Evolutionary conservation across 2,888 invertebrate genomes (phyloP).

Genomic region (Clitarchus hookeri): DNA sequence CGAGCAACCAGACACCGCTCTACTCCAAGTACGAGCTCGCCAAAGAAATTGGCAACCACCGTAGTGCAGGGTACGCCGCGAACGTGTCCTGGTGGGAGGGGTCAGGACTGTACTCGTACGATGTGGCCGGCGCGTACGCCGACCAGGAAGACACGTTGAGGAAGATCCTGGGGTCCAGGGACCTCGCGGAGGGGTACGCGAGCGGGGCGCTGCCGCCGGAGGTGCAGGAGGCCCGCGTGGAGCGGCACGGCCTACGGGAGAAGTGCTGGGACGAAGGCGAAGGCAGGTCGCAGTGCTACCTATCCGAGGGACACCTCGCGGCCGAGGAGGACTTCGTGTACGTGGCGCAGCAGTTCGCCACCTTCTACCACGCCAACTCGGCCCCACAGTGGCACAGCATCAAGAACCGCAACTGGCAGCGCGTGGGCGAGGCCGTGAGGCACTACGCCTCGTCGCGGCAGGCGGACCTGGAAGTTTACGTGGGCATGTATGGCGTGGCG

Average conservation of each 20-base stretch:
- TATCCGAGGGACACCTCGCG: slow-evolving; percentile 59
- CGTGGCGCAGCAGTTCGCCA: slow-evolving; percentile 61
- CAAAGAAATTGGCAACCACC: background rate
- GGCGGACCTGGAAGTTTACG: slow-evolving; percentile 53
- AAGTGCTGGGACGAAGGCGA: background rate
- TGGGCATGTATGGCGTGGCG: slow-evolving; percentile 63
- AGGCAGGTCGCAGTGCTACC: background rate
- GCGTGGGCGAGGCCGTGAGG: slow-evolving; percentile 57
- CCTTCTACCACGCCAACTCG: slow-evolving; percentile 67
- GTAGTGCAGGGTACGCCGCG: background rate
- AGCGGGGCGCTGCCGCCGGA: background rate
- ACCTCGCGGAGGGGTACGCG: background rate
- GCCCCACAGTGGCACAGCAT: slow-evolving; percentile 70
- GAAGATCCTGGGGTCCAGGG: background rate
- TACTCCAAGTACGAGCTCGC: background rate
- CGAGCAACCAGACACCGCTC: background rate
- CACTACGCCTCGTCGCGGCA: slow-evolving; percentile 51
- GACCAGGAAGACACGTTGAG: background rate
- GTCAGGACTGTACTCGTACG: background rate
- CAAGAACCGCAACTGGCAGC: slow-evolving; percentile 63
- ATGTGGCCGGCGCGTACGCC: background rate
- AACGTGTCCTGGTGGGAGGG: background rate
- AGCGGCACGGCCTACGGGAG: background rate
- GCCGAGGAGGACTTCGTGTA: slow-evolving; percentile 67
- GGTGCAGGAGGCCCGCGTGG: background rate